phyloP scores from a whole-genome alignment of 2,113 vertebrate species.

The Dipodomys stephensi region DNA sequence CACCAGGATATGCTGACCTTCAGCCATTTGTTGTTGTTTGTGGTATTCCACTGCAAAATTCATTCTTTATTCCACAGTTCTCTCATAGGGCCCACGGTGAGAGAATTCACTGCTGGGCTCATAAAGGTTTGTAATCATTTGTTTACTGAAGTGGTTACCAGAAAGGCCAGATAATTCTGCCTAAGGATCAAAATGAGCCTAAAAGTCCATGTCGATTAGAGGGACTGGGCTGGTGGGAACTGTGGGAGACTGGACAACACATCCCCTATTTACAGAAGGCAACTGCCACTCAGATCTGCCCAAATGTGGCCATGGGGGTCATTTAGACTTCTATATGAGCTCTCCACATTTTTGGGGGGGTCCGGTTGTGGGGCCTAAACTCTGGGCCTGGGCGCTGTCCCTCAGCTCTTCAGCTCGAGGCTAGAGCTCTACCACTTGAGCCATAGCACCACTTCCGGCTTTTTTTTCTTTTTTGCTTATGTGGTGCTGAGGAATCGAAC shows the following conservation, averaged over 20 bases:
- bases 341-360: neutral
- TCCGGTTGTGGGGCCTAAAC: too few species aligned
- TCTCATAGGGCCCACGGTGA: neutral
- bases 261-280: neutral
- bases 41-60: neutral
- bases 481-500: too few species aligned
- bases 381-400: too few species aligned
- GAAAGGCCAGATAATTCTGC: neutral
- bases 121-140: slow-evolving; percentile 3
- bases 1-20: slow-evolving; percentile 20
- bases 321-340: neutral
- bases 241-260: neutral
- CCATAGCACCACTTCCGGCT: too few species aligned
- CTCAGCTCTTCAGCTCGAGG: too few species aligned
- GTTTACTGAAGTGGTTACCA: neutral
- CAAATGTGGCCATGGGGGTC: neutral
- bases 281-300: neutral
- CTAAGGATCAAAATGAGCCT: neutral
- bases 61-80: neutral
- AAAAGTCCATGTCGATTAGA: neutral
- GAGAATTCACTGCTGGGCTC: neutral
- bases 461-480: too few species aligned
- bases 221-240: neutral
- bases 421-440: too few species aligned
- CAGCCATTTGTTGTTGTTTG: neutral